Evolutionary conservation across 1,140 invertebrate genomes (phyloP).

Genomic region (Platyura marginata): DNA sequence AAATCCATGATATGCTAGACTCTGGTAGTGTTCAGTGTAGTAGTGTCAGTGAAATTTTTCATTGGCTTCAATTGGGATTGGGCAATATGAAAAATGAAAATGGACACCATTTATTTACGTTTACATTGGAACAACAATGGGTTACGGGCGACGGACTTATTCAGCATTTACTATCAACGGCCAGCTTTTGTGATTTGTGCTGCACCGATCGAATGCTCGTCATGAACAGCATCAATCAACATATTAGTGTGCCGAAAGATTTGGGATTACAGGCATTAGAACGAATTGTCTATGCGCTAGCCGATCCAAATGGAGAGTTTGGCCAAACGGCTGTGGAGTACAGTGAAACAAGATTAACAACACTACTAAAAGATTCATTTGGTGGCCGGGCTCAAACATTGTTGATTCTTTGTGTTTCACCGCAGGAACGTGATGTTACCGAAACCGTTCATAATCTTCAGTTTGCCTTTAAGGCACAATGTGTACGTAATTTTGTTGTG

Average conservation of each 20-base stretch:
- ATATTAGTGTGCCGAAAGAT: constrained; percentile 26
- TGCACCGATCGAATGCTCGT: constrained; percentile 34
- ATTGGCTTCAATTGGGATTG: constrained; percentile 30
- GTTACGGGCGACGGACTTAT: constrained; percentile 26
- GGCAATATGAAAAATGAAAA: constrained; percentile 14
- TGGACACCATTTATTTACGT: constrained; percentile 41
- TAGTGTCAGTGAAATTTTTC: constrained; percentile 32
- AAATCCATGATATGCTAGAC: constrained; percentile 32
- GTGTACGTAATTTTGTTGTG: constrained; percentile 43
- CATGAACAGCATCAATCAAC: constrained; percentile 19
- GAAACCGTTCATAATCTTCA: constrained; percentile 42
- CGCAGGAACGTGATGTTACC: constrained; percentile 35
- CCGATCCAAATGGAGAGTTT: constrained; percentile 30
- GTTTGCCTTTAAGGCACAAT: constrained; percentile 35
- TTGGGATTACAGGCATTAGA: constrained; percentile 35
- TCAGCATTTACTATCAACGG: constrained; percentile 39
- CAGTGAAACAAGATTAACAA: constrained; percentile 41
- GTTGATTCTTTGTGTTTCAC: constrained; percentile 41
- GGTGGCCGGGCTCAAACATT: constrained; percentile 46
- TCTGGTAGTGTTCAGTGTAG: constrained; percentile 31
- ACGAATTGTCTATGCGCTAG: constrained; percentile 36
- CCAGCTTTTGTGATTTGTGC: constrained; percentile 45
- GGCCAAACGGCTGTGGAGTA: constrained; percentile 24
- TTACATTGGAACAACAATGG: constrained; percentile 48
- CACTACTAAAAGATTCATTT: constrained; percentile 45